Percentiles rank a stretch among this genome's conserved stretches.
Evolutionary conservation across 2,888 invertebrate genomes (phyloP).

Genomic region (Heliconius sara): DNA sequence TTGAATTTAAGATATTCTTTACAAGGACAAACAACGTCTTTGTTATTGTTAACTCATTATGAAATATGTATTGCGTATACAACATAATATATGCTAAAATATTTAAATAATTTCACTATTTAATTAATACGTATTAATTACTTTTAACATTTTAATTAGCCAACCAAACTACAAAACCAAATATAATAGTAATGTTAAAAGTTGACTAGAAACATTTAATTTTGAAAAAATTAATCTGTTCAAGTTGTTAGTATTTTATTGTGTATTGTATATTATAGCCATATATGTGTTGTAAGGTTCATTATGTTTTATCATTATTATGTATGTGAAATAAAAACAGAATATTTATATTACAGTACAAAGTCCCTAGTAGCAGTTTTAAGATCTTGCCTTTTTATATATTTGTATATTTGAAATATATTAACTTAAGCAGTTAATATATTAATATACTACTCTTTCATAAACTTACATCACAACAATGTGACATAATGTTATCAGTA

Average conservation of each 20-base stretch:
- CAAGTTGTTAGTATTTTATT: not conserved
- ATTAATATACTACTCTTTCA: not conserved
- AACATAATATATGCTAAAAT: not conserved
- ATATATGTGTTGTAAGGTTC: not conserved
- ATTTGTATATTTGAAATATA: not conserved
- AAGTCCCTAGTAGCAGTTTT: not conserved
- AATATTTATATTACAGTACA: not conserved
- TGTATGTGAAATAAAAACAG: not conserved
- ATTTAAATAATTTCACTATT: not conserved
- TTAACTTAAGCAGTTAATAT: not conserved
- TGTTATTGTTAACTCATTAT: slow-evolving; percentile 21
- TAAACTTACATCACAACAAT: not conserved
- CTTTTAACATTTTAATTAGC: not conserved
- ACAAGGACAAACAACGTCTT: slow-evolving; percentile 34
- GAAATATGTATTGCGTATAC: not conserved
- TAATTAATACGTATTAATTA: not conserved
- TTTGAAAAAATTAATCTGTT: not conserved
- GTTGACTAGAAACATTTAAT: too few species aligned
- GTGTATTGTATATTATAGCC: not conserved
- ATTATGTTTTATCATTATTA: not conserved
- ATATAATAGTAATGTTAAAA: too few species aligned
- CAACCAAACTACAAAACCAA: not conserved
- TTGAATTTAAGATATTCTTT: not conserved
- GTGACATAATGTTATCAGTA: not conserved
- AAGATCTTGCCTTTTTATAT: too few species aligned